These are phyloP conservation scores for Pogonophryne albipinna DNA, from an alignment of 2,797 vertebrate genomes.

Conservation along the genomic window DNA sequence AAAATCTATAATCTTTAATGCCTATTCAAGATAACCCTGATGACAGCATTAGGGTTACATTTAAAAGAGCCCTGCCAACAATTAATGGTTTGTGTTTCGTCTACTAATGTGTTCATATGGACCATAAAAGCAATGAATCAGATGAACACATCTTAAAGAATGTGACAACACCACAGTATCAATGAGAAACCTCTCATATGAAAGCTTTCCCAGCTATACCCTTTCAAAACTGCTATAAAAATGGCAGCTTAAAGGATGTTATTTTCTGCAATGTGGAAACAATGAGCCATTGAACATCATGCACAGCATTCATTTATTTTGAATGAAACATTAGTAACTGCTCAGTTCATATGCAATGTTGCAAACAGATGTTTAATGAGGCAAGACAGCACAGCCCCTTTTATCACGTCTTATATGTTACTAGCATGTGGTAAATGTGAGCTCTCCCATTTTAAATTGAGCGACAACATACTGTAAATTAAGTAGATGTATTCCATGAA, in stretches of 20 bases:
- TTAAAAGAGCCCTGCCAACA: neutral
- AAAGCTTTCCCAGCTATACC: neutral
- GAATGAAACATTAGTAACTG: slow-evolving; percentile 44
- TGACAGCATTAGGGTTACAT: neutral
- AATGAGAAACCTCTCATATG: neutral
- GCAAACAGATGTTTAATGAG: slow-evolving; percentile 67
- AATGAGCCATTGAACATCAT: slow-evolving; percentile 55
- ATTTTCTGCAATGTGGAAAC: slow-evolving; percentile 50
- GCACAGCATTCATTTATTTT: slow-evolving; percentile 37
- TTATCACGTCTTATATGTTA: slow-evolving; percentile 6
- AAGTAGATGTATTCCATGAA: slow-evolving; percentile 13
- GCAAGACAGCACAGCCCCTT: slow-evolving; percentile 19
- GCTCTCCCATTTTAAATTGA: slow-evolving; percentile 11
- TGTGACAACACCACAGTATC: neutral
- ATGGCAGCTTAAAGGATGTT: slow-evolving; percentile 20
- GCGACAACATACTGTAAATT: slow-evolving; percentile 13
- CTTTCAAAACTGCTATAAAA: slow-evolving; percentile 18
- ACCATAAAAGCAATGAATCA: neutral
- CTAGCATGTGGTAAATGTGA: slow-evolving; percentile 40
- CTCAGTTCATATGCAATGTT: slow-evolving; percentile 32
- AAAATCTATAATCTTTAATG: slow-evolving; percentile 1
- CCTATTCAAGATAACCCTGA: neutral
- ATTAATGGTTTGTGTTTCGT: neutral
- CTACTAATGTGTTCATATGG: neutral
- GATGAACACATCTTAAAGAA: neutral